These are phyloP conservation scores for Delphinus delphis DNA, from an alignment of 2,113 vertebrate genomes.

Conservation along the genomic window DNA sequence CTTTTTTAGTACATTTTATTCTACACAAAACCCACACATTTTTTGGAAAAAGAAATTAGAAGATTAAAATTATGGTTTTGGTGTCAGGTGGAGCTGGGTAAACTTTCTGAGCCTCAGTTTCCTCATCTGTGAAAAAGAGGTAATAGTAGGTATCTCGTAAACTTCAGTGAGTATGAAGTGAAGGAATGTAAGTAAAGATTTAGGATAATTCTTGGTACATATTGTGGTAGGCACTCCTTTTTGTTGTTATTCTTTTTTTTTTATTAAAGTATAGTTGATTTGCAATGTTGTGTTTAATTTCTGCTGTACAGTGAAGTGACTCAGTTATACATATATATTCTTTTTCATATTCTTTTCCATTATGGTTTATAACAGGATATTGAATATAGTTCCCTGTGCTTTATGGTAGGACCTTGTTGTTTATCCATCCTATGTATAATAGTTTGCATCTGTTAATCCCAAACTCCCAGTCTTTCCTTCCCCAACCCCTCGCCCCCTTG, in stretches of 20 bases:
- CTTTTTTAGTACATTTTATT: neutral
- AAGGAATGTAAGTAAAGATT: neutral
- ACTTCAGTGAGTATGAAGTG: neutral
- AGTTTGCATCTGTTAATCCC: neutral
- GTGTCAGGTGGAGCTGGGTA: neutral
- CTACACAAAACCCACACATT: neutral
- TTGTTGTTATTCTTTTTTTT: neutral
- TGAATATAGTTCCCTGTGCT: neutral
- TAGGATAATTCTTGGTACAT: neutral
- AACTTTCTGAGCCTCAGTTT: neutral
- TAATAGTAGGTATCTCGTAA: neutral
- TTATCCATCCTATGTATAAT: neutral
- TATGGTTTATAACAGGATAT: neutral
- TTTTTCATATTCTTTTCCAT: neutral
- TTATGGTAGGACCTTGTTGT: neutral
- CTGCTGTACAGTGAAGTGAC: neutral
- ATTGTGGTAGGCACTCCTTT: neutral
- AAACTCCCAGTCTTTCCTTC: neutral
- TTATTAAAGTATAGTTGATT: neutral
- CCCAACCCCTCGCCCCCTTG: neutral
- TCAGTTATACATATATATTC: neutral
- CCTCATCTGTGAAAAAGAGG: neutral
- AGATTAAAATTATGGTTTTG: neutral
- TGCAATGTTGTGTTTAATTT: neutral
- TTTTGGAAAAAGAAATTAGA: neutral